Base-by-base conservation (phyloP, 2,113 vertebrate species). In the Ictalurus furcatus region DNA sequence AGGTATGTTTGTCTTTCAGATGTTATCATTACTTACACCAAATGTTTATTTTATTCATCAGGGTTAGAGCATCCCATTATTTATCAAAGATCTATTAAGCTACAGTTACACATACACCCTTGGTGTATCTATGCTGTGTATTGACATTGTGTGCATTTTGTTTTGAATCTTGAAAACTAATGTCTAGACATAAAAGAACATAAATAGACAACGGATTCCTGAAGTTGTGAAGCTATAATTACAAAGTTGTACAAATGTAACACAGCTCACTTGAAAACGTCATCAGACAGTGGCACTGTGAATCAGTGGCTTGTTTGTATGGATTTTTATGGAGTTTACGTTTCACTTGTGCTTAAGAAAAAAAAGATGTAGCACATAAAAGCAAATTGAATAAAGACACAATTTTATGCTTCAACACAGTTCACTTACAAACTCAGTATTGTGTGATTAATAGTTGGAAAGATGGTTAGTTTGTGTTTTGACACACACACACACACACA, bases 1-100 rank as follows among this genome's bases (percentile, higher is more conserved):
- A 86, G 59, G 76, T 6, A 80, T 85, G 84, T 82, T 81, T 89
- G 85, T 86, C 88, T 82, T 61, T 80, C 69, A 86, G 44, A 86
- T 25, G 67, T 37, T 59, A 54, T 74, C 56, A 84, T 85, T 78
- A 82, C 40, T 76, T 88, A 79, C 56, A 78, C 87, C 80, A 54
- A 54, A 80, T 44, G n/a, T 84, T 74, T 48, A 84, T 40, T 76
- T 89, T 59, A 79, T 80, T 87, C 54, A 87, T 80, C 65, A 44
- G 28, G 48, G 40, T 74, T 63, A 59, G 40, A 88, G 40, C 48
- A 88, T 86, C 37, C 63, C 30, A 54, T n/a, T 11, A n/a, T 3
- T 44, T 21, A 61, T 89, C 56, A 76, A 40, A 61, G 23, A 84
- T 78, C 63, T 19, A 61, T 83, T 74, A 63, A 73, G 34, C 61